Evolutionary conservation across 92 coral and sea anemone genomes (phyloP).

Genomic region (Zoanthus solanderi): DNA sequence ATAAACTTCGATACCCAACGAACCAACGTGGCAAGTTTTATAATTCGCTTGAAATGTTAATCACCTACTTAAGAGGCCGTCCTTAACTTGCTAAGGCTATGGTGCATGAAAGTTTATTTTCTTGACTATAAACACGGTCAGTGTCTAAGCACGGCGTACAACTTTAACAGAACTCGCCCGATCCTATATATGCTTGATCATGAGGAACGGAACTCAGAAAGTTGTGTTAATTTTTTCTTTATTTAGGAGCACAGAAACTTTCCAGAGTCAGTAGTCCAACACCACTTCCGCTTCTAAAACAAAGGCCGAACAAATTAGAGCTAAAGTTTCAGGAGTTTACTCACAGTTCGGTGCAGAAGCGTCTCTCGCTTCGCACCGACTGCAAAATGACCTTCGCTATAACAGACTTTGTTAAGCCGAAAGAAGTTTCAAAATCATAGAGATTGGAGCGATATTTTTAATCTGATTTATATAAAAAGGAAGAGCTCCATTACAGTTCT

Average conservation of each 20-base stretch:
- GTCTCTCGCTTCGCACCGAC: not conserved
- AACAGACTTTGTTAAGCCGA: not conserved
- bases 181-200: not conserved
- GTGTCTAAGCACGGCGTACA: not conserved
- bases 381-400: not conserved
- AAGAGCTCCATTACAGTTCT: not conserved
- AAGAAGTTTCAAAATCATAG: not conserved
- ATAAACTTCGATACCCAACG: constrained; percentile 6
- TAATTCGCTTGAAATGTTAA: not conserved
- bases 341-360: not conserved
- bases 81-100: not conserved
- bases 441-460: not conserved
- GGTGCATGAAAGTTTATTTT: not conserved
- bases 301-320: not conserved
- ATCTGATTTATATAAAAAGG: not conserved
- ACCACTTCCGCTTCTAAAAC: not conserved
- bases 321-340: not conserved
- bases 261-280: not conserved
- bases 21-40: constrained; percentile 36
- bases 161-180: not conserved
- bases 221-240: not conserved
- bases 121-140: too few species aligned
- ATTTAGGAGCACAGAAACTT: not conserved
- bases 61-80: not conserved
- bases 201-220: constrained; percentile 27